These are phyloP conservation scores for Lumbricus terrestris DNA, from an alignment of 2,888 invertebrate species.

Conservation along the genomic window DNA sequence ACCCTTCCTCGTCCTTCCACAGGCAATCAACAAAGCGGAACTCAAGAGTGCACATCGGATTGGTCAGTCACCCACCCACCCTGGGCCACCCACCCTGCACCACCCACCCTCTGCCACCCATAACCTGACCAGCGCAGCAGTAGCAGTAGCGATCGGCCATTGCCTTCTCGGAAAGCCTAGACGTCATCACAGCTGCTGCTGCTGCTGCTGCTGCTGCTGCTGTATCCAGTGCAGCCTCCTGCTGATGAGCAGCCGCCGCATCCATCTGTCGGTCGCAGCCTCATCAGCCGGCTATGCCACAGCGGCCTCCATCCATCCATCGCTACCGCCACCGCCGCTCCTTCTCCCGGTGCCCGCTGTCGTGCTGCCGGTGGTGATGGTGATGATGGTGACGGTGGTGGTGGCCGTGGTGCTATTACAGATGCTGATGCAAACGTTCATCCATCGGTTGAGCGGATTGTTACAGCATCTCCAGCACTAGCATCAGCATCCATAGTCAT, in stretches of 20 bases:
- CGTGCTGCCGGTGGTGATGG: too few species aligned
- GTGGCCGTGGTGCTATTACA: neutral
- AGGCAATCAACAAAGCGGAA: slow-evolving; percentile 3
- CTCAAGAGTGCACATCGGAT: neutral
- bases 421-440: neutral
- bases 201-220: too few species aligned
- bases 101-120: too few species aligned
- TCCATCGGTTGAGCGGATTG: slow-evolving; percentile 3
- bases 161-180: neutral
- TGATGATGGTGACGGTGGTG: neutral
- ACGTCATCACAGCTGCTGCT: slow-evolving; percentile 3
- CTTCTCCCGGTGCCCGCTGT: too few species aligned
- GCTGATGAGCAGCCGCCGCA: too few species aligned
- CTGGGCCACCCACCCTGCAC: too few species aligned
- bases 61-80: too few species aligned
- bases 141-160: neutral
- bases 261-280: neutral
- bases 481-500: neutral
- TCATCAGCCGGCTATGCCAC: neutral
- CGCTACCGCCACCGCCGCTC: neutral
- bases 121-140: neutral
- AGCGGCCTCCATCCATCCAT: neutral
- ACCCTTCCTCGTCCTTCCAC: neutral
- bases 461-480: neutral
- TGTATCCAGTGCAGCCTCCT: neutral